phyloP scores from a whole-genome alignment of 2,888 invertebrate species.

The Siphlonurus alternatus region DNA sequence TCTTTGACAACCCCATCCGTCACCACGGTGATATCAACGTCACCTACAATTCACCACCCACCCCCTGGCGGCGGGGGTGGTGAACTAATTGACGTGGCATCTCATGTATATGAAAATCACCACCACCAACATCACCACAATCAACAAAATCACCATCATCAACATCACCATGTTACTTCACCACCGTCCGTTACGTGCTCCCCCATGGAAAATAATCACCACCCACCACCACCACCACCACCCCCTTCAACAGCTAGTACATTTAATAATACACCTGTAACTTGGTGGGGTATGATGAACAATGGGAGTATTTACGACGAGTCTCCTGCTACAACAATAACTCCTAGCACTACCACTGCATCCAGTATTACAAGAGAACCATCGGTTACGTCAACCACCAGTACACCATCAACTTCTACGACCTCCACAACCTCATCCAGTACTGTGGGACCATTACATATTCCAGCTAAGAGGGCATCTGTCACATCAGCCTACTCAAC shows the following conservation, averaged over 20 bases:
- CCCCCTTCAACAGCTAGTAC: slow-evolving; percentile 30
- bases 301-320: slow-evolving; percentile 61
- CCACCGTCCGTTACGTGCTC: neutral
- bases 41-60: neutral
- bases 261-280: slow-evolving; percentile 68
- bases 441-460: slow-evolving; percentile 40
- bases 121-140: neutral
- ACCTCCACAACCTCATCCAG: slow-evolving; percentile 46
- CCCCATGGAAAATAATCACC: slow-evolving; percentile 8
- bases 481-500: neutral
- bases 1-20: neutral
- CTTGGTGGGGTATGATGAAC: slow-evolving; percentile 76
- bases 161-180: neutral
- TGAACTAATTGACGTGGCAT: neutral
- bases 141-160: neutral
- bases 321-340: slow-evolving; percentile 10
- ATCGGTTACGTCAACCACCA: slow-evolving; percentile 29
- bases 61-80: neutral
- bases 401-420: slow-evolving; percentile 37
- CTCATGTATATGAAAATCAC: neutral
- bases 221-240: too few species aligned
- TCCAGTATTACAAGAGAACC: slow-evolving; percentile 23
- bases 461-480: slow-evolving; percentile 61
- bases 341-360: slow-evolving; percentile 17
- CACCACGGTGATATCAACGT: slow-evolving; percentile 1